These are phyloP conservation scores for Drosophila hydei DNA, from an alignment of 1,140 invertebrate genomes.

Conservation along the genomic window DNA sequence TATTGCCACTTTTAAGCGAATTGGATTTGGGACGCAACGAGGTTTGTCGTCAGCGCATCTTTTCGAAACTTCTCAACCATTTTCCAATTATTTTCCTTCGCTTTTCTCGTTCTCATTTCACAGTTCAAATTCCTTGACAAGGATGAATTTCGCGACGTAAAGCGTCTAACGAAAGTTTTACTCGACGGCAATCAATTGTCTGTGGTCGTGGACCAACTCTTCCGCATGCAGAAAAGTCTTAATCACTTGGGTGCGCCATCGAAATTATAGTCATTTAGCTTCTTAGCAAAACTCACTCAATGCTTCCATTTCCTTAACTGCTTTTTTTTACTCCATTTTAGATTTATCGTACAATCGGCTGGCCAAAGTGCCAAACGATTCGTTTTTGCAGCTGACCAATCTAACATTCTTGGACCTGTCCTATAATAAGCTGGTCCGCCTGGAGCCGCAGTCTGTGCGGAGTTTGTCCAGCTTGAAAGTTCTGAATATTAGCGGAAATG, in stretches of 20 bases:
- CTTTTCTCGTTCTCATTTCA: slow-evolving; percentile 25
- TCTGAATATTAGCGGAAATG: slow-evolving; percentile 89
- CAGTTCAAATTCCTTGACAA: slow-evolving; percentile 90
- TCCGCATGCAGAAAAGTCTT: slow-evolving; percentile 87
- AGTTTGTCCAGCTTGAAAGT: slow-evolving; percentile 79
- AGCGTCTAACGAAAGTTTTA: slow-evolving; percentile 87
- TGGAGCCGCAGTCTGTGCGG: slow-evolving; percentile 87
- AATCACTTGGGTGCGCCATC: slow-evolving; percentile 78
- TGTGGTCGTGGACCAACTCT: slow-evolving; percentile 89
- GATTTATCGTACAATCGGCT: slow-evolving; percentile 89
- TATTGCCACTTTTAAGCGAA: slow-evolving; percentile 88
- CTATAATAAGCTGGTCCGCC: slow-evolving; percentile 89
- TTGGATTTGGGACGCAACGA: slow-evolving; percentile 91
- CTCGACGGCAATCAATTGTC: slow-evolving; percentile 91
- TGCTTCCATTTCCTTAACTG: slow-evolving; percentile 10
- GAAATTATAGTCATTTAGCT: slow-evolving; percentile 44
- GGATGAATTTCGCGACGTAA: slow-evolving; percentile 89
- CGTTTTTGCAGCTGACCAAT: slow-evolving; percentile 88
- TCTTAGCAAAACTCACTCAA: slow-evolving; percentile 15
- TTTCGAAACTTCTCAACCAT: slow-evolving; percentile 19
- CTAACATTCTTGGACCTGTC: slow-evolving; percentile 88
- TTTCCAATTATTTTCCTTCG: slow-evolving; percentile 66
- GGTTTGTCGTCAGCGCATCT: slow-evolving; percentile 59
- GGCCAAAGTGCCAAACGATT: slow-evolving; percentile 88
- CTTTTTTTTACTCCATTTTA: slow-evolving; percentile 32